Base-by-base conservation (phyloP, 53 echinoderm and acorn worm genomes). In the Henricia sp. region DNA sequence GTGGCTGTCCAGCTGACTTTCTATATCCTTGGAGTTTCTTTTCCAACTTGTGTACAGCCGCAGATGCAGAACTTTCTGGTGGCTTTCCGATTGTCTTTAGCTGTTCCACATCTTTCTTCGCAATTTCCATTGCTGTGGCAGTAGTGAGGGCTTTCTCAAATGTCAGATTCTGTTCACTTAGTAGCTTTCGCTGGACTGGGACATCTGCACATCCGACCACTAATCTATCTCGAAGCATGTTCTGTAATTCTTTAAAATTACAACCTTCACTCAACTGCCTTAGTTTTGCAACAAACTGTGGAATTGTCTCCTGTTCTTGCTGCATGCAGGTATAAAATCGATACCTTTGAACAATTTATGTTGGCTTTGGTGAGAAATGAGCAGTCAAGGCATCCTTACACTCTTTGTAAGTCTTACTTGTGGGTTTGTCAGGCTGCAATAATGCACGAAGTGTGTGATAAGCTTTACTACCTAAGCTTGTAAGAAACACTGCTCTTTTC, bases 361-460 rank as follows among this genome's bases (percentile, higher is more conserved):
- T 67, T 1, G 38, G 67, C 37, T 67, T 38, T 14, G 67, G 67
- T 9, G 38, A 67, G 19, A 16, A 37, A 67, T 67, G 67, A 13
- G 12, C 19, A 3, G 37, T 67, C 2, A 67, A 16, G 1, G 37
- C 37, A n/a, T n/a, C n/a, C n/a, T n/a, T n/a, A n/a, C 23, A 54
- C 19, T 54, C 54, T 54, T 6, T 3, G 19, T 54, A 54, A 4
- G 54, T 54, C 20, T 6, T 83, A 12, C 75, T 68, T 33, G 46
- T 53, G 23, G 89, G 89, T 46, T 89, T 89, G 6, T 58, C 35
- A 1, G 85, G 85, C 74, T 89, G 85, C 37, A 89, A 29, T 24
- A 89, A 56, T 32, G 90, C 77, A 25, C 85, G 37, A 4, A 89
- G 67, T 30, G 60, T 68, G 43, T 68, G 71, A 24, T 89, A 85